phyloP scores from a whole-genome alignment of 2,888 invertebrate genomes.

The Drosophila rellima region DNA sequence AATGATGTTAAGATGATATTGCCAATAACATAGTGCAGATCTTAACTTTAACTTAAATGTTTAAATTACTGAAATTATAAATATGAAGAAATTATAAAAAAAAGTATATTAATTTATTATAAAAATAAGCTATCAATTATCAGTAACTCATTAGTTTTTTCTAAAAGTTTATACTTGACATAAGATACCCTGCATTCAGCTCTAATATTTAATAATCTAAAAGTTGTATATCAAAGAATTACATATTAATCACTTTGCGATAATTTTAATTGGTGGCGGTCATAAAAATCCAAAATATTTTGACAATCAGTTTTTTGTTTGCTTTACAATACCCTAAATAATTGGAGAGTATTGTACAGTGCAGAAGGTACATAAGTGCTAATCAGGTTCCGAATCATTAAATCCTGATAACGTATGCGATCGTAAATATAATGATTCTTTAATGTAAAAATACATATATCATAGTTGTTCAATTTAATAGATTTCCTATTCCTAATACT shows the following conservation, averaged over 20 bases:
- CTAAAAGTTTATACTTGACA: neutral
- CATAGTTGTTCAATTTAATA: slow-evolving; percentile 18
- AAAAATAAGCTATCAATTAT: neutral
- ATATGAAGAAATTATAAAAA: neutral
- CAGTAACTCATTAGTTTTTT: neutral
- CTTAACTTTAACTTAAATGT: too few species aligned
- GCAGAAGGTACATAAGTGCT: slow-evolving; percentile 26
- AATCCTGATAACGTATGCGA: slow-evolving; percentile 33
- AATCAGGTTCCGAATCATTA: slow-evolving; percentile 37
- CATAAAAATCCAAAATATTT: slow-evolving; percentile 29
- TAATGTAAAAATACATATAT: slow-evolving; percentile 44
- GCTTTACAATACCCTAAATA: slow-evolving; percentile 20
- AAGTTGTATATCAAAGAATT: neutral
- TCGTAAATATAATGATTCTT: slow-evolving; percentile 50
- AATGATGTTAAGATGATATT: neutral
- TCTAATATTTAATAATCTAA: neutral
- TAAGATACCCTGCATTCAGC: neutral
- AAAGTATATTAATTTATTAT: neutral
- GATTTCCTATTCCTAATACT: slow-evolving; percentile 3
- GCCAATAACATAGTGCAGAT: too few species aligned
- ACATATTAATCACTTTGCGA: slow-evolving; percentile 1
- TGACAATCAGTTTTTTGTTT: slow-evolving; percentile 18
- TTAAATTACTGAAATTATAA: neutral
- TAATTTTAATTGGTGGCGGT: slow-evolving; percentile 2
- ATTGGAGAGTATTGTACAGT: neutral